phyloP scores from a whole-genome alignment of 2,888 invertebrate species.

The Epinotia nisella region DNA sequence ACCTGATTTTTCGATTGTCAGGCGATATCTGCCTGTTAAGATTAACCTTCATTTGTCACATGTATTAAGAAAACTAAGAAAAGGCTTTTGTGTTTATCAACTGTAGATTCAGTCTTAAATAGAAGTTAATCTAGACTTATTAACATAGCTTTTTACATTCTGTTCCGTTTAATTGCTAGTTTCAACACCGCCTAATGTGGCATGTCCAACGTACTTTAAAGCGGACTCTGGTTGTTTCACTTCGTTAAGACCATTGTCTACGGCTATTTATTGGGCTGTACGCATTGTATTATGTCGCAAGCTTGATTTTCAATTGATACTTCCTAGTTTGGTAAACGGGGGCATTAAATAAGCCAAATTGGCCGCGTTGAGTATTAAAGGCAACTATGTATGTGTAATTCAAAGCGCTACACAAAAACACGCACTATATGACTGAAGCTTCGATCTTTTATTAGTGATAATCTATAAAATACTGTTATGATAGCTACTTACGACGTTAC shows the following conservation, averaged over 20 bases:
- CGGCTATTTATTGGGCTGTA: conserved; percentile 53
- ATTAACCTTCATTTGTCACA: neutral
- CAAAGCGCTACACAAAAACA: neutral
- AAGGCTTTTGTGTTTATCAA: too few species aligned
- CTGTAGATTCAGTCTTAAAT: too few species aligned
- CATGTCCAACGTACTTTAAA: conserved; percentile 52
- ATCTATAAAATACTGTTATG: neutral
- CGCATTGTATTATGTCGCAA: conserved; percentile 49
- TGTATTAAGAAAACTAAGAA: too few species aligned
- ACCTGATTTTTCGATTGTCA: neutral
- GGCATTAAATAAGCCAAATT: conserved; percentile 27
- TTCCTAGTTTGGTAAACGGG: conserved; percentile 42
- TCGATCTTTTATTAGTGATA: neutral
- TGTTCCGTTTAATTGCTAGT: conserved; percentile 46
- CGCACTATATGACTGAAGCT: neutral
- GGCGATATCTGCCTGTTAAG: neutral
- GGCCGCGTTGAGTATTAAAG: conserved; percentile 6
- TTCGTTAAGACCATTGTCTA: conserved; percentile 59
- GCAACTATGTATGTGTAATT: conserved; percentile 9
- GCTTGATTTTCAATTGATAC: conserved; percentile 50
- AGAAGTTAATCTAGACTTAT: too few species aligned
- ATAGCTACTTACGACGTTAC: too few species aligned
- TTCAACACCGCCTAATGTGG: conserved; percentile 56
- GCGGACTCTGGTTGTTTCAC: conserved; percentile 49
- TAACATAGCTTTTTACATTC: neutral